Evolutionary conservation across 2,113 vertebrate genomes (phyloP), one percentile per base, ranked within the genome.

Genomic region (Bolborhynchus lineola): DNA sequence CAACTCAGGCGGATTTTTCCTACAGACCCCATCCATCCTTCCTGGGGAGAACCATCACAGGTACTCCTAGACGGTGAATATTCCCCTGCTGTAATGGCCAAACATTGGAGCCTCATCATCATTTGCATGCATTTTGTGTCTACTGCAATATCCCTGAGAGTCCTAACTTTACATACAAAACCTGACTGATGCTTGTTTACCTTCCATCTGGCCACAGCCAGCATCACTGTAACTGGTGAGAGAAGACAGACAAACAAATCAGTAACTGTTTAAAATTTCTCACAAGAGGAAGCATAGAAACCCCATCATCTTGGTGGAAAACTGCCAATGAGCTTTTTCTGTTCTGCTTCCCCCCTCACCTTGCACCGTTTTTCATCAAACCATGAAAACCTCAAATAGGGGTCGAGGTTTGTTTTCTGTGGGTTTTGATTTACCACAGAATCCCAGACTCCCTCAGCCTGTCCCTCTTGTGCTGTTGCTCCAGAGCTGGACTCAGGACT

Each of bases 201-300:
- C 91, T 86, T 88, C 82, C 86, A 88, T 20, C 76, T 94, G 88
- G 41, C 92, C 77, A 65, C 17, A 75, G 64, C 55, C 90, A 80
- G 28, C 8, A 37, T 12, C 35, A 33, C 47, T 77, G n/a, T 21
- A 64, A 88, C 5, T 71, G 50, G 53, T 37, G 78, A 70, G 63
- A 1, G 39, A 70, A 70, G 88, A 67, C 25, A 77, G 80, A 90
- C 1, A 2, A 17, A 64, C 52, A 71, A 35, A 93, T 72, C 62
- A 88, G 52, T 24, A 91, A 93, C 57, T 62, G 70, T 90, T 82
- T 90, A 87, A 79, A 88, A 77, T 79, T 69, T 82, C 87, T 80
- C 62, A 64, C 41, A 50, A 82, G 49, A 87, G 28, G 52, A 87
- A 91, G 35, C 76, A 68, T 79, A 47, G 72, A 82, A 90, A 1